Base-by-base conservation (phyloP, 2,888 invertebrate species). In the Lymantria monacha region DNA sequence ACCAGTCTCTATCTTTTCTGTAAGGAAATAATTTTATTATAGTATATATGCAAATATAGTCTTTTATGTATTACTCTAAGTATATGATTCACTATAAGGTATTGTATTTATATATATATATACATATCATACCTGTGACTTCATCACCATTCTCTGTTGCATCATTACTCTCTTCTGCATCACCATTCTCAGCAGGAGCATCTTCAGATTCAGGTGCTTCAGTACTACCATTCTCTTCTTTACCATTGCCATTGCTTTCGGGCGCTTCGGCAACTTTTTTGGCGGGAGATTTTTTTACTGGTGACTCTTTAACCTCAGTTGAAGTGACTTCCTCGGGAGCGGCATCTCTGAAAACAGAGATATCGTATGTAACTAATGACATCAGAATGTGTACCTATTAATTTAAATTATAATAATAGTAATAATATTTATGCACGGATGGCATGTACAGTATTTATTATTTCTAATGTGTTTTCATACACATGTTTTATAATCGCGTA, bases 1-100 rank as follows among this genome's bases (percentile, higher is more conserved):
- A 62, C 92, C 92, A 49, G 92, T 83, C 53, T 90, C 91, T 74
- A 87, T 87, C 75, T 84, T 85, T 74, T 90, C 89, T 88, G 85
- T 65, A 86, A 87, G 49, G 43, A n/a, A 51, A 53, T 5, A 54
- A 53, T 14, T 13, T 40, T 31, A 22, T 9, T 44, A n/a, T 33
- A 37, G 42, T 38, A 38, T 38, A 1, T n/a, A n/a, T 33, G 10
- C 1, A 3, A 3, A 22, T 22, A 2, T 22, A 36, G 2, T 36
- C 7, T 3, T 36, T 36, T 36, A 2, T 36, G 8, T 36, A 36
- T 9, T 5, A 36, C 9, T 36, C 7, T 11, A 36, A 11, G 9
- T 31, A 36, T 36, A 36, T 5, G 10, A 36, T 36, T 36, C 7
- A 36, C 9, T 31, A 31, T 9, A 31, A n/a, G n/a, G n/a, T n/a